Evolutionary conservation across 2,888 invertebrate genomes (phyloP).

Genomic region (Drosophila recens): DNA sequence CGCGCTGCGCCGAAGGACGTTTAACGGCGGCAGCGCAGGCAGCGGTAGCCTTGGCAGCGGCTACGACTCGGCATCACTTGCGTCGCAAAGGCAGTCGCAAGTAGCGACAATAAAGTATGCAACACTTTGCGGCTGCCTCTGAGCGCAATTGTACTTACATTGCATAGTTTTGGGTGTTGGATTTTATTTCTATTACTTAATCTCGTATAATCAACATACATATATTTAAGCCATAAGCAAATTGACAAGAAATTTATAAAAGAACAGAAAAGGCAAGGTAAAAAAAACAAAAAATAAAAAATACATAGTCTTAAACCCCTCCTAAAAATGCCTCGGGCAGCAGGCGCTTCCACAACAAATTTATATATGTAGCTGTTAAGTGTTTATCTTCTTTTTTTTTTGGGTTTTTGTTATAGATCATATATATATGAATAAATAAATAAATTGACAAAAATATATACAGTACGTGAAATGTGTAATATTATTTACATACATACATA

Average conservation of each 20-base stretch:
- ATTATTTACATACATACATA: conserved; percentile 20
- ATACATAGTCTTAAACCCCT: conserved; percentile 30
- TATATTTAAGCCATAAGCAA: conserved; percentile 23
- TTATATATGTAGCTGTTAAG: conserved; percentile 30
- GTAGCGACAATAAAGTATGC: conserved; percentile 34
- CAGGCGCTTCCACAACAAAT: conserved; percentile 40
- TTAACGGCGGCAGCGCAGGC: conserved; percentile 79
- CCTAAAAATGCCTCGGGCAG: conserved; percentile 11
- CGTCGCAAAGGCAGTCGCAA: conserved; percentile 78
- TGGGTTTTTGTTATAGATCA: conserved; percentile 63
- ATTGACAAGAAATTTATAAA: conserved; percentile 47
- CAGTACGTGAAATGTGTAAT: conserved; percentile 19
- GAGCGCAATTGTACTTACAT: conserved; percentile 37
- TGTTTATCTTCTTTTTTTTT: conserved; percentile 47
- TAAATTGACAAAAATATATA: conserved; percentile 42
- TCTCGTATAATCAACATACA: conserved; percentile 24
- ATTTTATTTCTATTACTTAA: conserved; percentile 1
- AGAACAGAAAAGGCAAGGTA: conserved; percentile 23
- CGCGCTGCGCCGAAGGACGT: conserved; percentile 80
- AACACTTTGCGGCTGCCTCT: conserved; percentile 23
- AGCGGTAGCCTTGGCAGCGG: conserved; percentile 57
- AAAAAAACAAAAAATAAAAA: background rate
- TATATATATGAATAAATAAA: conserved; percentile 65
- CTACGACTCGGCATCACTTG: conserved; percentile 73
- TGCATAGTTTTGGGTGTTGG: conserved; percentile 50